Percentiles rank a stretch among this genome's conserved stretches.
Evolutionary conservation across 2,888 invertebrate species (phyloP).

Genomic region (Meta bourneti): DNA sequence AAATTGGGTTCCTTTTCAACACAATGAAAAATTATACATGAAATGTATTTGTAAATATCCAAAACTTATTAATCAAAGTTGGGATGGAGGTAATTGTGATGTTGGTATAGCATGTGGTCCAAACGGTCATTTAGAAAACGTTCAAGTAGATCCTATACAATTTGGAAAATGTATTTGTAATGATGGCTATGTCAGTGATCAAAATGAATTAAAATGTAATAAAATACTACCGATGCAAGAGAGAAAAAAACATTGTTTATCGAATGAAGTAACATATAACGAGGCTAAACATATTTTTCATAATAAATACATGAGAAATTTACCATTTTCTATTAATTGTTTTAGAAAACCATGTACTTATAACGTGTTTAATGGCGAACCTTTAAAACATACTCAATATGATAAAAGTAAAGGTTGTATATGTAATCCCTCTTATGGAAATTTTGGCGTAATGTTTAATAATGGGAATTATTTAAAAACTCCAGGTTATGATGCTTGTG

Average conservation of each 20-base stretch:
- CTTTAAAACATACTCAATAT: background rate
- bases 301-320: background rate
- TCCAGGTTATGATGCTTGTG: conserved; percentile 36
- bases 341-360: conserved; percentile 18
- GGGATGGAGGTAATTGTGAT: conserved; percentile 23
- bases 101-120: conserved; percentile 34
- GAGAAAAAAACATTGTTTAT: background rate
- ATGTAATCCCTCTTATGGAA: conserved; percentile 29
- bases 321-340: conserved; percentile 13
- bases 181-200: background rate
- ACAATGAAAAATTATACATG: background rate
- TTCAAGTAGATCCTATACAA: background rate
- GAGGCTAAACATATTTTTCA: background rate
- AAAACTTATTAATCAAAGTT: conserved; percentile 18
- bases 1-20: background rate
- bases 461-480: background rate
- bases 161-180: conserved; percentile 22
- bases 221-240: background rate
- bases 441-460: conserved; percentile 29
- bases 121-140: background rate
- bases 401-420: conserved; percentile 19
- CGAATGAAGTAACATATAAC: background rate
- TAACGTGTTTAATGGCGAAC: conserved; percentile 33
- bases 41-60: conserved; percentile 51
- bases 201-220: background rate